Evolutionary conservation across 2,797 vertebrate genomes (phyloP), one percentile per base, ranked within the genome.

Genomic region (Chaetophractus vellerosus): DNA sequence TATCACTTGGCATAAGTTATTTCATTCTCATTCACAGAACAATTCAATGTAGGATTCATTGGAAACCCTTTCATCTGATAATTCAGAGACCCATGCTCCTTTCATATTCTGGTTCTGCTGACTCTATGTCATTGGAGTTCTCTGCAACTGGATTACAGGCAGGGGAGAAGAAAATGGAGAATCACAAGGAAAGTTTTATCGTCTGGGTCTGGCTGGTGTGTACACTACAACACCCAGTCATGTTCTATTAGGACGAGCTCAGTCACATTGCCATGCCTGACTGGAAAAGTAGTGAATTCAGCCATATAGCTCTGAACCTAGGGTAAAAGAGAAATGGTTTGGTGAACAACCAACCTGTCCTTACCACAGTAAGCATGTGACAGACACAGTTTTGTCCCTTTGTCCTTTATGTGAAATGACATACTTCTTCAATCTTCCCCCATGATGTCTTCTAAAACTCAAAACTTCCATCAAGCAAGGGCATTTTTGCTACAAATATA

Each of bases 171-270:
- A 71, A 85, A 81, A 31, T 24, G 12, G 11, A 81, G 8, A 41
- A 36, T 41, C 19, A 15, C 8, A 1, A 26, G 9, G 1, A 33
- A 3, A 0, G 0, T 45, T 33, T 23, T 36, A 72, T 64, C 26
- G 5, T 50, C 1, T 4, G 45, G 0, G 5, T 38, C 23, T 63
- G 63, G 41, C 28, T 1, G 6, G 28, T 48, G 1, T 8, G 15
- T 33, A 11, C 31, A 14, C 74, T 59, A 88, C 19, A 38, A 66
- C 59, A 52, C 16, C 52, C 28, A 36, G 26, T 90, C 76, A 72
- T 3, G 78, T 69, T 74, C 19, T n/a, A 0, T 64, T 63, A 21
- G 12, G 55, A 48, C 57, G 12, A 71, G 45, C 36, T 45, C 9
- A 81, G 36, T 89, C 64, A 26, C 3, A 45, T 38, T 48, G 55